Evolutionary conservation across 2,113 vertebrate species (phyloP).

Genomic region (Thalassarche chlororhynchos): DNA sequence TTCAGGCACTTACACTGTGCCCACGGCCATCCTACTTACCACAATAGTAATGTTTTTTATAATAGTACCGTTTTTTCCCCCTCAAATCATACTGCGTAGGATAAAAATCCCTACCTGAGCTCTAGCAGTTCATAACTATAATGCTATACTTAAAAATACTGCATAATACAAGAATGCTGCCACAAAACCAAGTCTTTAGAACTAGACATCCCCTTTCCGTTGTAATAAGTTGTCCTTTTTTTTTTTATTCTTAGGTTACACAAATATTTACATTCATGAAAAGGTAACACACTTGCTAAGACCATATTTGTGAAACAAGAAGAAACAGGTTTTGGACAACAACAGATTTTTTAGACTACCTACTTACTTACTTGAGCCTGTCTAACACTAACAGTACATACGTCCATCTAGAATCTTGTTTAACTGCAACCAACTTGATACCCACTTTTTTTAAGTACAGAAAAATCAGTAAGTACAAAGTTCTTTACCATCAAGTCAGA

Average conservation of each 20-base stretch:
- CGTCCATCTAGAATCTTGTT: neutral
- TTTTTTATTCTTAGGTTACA: neutral
- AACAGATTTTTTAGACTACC: neutral
- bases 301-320: neutral
- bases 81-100: neutral
- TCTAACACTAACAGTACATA: neutral
- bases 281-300: neutral
- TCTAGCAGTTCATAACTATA: neutral
- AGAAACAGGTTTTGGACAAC: neutral
- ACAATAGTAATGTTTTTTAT: neutral
- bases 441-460: neutral
- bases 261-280: neutral
- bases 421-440: neutral
- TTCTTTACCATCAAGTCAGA: constrained; percentile 2
- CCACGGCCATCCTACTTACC: neutral
- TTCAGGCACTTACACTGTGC: neutral
- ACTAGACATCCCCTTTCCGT: neutral
- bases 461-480: neutral
- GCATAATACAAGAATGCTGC: neutral
- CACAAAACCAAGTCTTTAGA: neutral
- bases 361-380: neutral
- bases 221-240: neutral
- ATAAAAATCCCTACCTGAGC: neutral
- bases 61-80: neutral
- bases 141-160: neutral